Evolutionary conservation across 2,888 invertebrate species (phyloP), one percentile per base, ranked within the genome.

Genomic region (Stenoptilia bipunctidactyla): DNA sequence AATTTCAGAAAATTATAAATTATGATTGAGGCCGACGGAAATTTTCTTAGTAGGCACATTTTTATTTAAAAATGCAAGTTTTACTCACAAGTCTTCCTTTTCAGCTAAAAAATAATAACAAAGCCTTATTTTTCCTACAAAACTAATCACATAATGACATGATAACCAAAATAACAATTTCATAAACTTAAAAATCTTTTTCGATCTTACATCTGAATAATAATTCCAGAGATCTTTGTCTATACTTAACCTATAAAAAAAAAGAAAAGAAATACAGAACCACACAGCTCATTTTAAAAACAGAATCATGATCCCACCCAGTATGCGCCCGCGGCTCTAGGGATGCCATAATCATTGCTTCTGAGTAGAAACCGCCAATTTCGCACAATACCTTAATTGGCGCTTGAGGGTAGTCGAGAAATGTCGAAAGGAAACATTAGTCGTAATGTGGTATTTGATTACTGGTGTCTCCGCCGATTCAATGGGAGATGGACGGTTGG

Each of bases 351-450:
- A 53, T 50, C 50, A 47, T 39, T 12, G 49, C 46, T 40, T 42
- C 51, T 45, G 45, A 40, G 41, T 37, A 15, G 10, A 36, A 49
- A 48, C 53, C 52, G 48, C 42, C 54, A 50, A 55, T 63, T 66
- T 55, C 46, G 55, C 52, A 62, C 59, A 62, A 56, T 62, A 49
- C 50, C 48, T 43, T 66, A 63, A 64, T 65, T 58, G 53, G 49
- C 44, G 53, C 54, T 52, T 39, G 39, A 15, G 49, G 56, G 44
- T 40, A 39, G 35, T 37, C 42, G 42, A 45, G 44, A 42, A 44
- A 43, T 44, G 49, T 45, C 40, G 41, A 41, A 27, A 40, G 41
- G 40, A 41, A 40, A 9, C 9, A n/a, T 30, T n/a, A 12, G 30
- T 12, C 2, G 9, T n/a, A 30, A 12, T 30, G 30, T 12, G 2